A percentile compares a stretch with the other conserved stretches of the same genome.
phyloP scores from a whole-genome alignment of 2,888 invertebrate species.

The Caenorhabditis parvicauda region DNA sequence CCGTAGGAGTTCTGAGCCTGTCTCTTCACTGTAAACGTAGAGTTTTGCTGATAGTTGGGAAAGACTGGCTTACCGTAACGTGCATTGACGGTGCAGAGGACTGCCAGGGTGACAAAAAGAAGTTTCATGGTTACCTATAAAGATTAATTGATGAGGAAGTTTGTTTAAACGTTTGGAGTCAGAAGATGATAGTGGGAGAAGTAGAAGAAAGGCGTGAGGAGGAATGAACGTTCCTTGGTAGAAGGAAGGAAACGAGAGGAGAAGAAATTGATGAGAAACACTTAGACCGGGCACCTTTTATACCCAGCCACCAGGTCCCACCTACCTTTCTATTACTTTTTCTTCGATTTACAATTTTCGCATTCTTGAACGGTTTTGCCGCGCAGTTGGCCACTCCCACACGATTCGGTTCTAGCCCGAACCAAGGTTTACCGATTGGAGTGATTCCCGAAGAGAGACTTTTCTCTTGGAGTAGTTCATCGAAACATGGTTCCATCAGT shows the following conservation, averaged over 20 bases:
- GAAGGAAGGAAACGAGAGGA: constrained; percentile 2
- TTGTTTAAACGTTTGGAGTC: background rate
- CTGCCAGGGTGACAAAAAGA: constrained; percentile 6
- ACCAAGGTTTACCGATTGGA: too few relatives aligned
- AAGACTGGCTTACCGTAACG: constrained; percentile 11
- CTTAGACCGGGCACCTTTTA: constrained; percentile 7
- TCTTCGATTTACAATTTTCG: too few relatives aligned
- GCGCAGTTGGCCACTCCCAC: too few relatives aligned
- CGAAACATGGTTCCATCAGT: too few relatives aligned
- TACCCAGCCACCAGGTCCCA: background rate
- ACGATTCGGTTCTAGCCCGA: too few relatives aligned
- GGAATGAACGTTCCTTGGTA: background rate
- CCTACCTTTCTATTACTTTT: too few relatives aligned
- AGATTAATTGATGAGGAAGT: background rate
- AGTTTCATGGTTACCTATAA: constrained; percentile 15
- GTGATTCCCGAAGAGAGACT: too few relatives aligned
- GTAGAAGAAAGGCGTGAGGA: background rate
- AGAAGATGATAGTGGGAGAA: constrained; percentile 1
- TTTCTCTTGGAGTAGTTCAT: too few relatives aligned
- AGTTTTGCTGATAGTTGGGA: background rate
- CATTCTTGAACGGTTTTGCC: too few relatives aligned
- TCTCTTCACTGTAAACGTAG: constrained; percentile 20
- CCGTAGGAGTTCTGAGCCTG: constrained; percentile 38
- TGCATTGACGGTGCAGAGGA: constrained; percentile 15
- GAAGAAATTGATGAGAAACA: background rate